These are phyloP conservation scores for Germaria angustata DNA, from an alignment of 2,888 invertebrate species.

Conservation along the genomic window DNA sequence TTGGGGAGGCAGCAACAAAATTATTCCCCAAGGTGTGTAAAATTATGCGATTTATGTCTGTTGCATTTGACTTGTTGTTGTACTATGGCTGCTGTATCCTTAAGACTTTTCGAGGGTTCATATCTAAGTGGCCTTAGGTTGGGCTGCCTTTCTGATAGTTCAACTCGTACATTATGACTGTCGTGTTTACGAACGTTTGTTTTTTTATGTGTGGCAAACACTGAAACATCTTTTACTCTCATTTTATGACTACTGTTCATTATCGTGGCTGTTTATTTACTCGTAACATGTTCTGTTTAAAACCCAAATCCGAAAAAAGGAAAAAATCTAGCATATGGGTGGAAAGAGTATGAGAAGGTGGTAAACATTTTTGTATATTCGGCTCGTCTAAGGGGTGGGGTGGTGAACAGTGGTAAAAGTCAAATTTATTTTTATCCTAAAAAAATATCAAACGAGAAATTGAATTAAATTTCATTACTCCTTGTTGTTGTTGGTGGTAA, in stretches of 20 bases:
- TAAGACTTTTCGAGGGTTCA: conserved; percentile 52
- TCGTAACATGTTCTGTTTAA: conserved; percentile 23
- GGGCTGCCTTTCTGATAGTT: conserved; percentile 37
- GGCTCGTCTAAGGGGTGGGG: background rate
- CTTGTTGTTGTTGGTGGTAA: conserved; percentile 16
- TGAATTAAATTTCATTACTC: conserved; percentile 62
- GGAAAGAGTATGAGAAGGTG: conserved; percentile 3
- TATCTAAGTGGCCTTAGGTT: conserved; percentile 57
- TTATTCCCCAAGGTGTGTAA: conserved; percentile 70
- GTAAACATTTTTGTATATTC: conserved; percentile 1
- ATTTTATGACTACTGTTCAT: conserved; percentile 42
- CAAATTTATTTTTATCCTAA: conserved; percentile 36
- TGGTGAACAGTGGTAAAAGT: conserved; percentile 47
- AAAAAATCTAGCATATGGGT: conserved; percentile 62
- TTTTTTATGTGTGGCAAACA: conserved; percentile 33
- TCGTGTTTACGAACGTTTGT: conserved; percentile 29
- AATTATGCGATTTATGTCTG: conserved; percentile 68
- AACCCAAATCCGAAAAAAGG: conserved; percentile 1
- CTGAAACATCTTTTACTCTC: conserved; percentile 26
- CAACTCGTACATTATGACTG: conserved; percentile 36
- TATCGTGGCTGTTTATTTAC: conserved; percentile 57
- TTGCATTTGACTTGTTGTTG: conserved; percentile 53
- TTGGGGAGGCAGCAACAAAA: background rate
- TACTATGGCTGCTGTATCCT: conserved; percentile 1
- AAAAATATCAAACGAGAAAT: conserved; percentile 44